A percentile compares a stretch with the other conserved stretches of the same genome.
These are phyloP conservation scores for Columba livia DNA, from an alignment of 2,113 vertebrate species.

Conservation along the genomic window DNA sequence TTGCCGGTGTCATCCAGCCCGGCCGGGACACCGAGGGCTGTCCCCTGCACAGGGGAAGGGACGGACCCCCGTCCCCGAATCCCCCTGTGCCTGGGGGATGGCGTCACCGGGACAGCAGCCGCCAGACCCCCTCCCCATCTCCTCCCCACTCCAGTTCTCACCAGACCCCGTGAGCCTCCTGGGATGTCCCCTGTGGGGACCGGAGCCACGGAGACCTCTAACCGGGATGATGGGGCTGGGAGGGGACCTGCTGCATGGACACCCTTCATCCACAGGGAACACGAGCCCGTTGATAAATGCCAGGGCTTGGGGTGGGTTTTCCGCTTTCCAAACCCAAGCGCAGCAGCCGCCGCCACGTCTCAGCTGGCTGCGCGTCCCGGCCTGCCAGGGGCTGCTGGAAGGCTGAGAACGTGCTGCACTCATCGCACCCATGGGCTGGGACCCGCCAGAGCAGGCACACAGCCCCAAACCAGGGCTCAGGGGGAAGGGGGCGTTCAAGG, in stretches of 20 bases:
- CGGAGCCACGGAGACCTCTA: not conserved
- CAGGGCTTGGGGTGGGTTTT: not conserved
- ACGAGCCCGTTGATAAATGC: rapidly evolving
- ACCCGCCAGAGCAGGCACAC: rapidly evolving
- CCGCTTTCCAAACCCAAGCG: not conserved
- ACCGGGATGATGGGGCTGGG: not conserved
- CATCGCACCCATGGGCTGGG: not conserved
- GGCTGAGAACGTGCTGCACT: not conserved
- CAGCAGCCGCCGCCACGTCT: no score
- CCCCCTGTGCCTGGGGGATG: rapidly evolving
- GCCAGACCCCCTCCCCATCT: not conserved
- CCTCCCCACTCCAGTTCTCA: not conserved
- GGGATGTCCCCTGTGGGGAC: not conserved
- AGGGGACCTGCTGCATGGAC: not conserved
- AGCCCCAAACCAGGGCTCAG: not conserved
- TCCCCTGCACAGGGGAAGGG: not conserved
- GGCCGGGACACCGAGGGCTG: rapidly evolving
- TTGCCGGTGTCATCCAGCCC: conserved; percentile 21
- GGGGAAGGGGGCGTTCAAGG: not conserved
- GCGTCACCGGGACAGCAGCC: not conserved
- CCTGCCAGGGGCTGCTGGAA: not conserved
- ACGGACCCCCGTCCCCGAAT: not conserved
- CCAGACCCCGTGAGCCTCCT: not conserved
- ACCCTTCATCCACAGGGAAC: not conserved
- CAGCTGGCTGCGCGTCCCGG: not conserved